Conservation (phyloP, 2,888 invertebrate genomes). For the Pterostichus niger region DNA sequence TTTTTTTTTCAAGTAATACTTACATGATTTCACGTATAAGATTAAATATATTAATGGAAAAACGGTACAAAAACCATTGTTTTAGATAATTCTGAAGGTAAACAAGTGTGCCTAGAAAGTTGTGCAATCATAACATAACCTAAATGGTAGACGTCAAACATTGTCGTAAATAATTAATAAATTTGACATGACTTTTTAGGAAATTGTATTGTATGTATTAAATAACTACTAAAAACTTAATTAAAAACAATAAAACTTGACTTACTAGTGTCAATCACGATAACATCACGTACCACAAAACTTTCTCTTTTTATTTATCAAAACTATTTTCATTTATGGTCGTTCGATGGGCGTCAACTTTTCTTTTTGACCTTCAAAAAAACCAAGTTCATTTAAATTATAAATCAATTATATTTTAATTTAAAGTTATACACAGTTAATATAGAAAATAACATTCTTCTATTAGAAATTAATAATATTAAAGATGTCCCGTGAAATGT, state of each 20-base stretch:
- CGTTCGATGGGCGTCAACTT: too few relatives aligned
- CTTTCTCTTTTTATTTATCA: neutral
- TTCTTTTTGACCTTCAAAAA: too few relatives aligned
- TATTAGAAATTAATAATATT: too few relatives aligned
- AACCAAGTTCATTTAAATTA: too few relatives aligned
- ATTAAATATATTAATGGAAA: neutral
- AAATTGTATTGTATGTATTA: neutral
- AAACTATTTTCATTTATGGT: neutral
- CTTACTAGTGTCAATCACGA: neutral
- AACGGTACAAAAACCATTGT: neutral
- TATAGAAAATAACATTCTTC: too few relatives aligned
- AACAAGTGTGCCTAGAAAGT: conserved; percentile 13
- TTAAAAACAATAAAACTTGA: neutral
- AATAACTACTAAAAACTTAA: too few relatives aligned
- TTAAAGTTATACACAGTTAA: too few relatives aligned
- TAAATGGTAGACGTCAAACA: neutral
- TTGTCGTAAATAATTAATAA: neutral
- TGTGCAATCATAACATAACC: conserved; percentile 30
- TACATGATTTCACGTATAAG: neutral
- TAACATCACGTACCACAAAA: neutral
- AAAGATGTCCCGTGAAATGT: too few relatives aligned
- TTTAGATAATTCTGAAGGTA: conserved; percentile 15
- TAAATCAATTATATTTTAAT: too few relatives aligned
- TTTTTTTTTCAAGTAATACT: neutral
- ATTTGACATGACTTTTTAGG: neutral